A percentile compares a stretch with the other conserved stretches of the same genome.
Conservation (phyloP, 2,888 invertebrate genomes). For the Agonopterix alstromeriana region DNA sequence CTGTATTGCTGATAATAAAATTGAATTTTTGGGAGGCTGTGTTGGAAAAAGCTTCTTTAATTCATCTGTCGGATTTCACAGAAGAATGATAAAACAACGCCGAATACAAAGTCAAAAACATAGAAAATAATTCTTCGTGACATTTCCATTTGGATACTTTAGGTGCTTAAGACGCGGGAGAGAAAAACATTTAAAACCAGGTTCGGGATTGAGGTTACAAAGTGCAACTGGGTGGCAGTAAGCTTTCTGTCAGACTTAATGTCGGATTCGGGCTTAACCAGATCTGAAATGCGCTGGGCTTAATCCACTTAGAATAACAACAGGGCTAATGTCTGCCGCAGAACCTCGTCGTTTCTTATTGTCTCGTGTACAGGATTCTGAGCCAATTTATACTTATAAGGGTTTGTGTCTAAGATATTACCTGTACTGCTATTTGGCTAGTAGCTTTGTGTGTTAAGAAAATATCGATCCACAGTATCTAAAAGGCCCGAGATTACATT, state of each 20-base stretch:
- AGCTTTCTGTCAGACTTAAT: slow-evolving; percentile 61
- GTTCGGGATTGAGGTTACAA: slow-evolving; percentile 34
- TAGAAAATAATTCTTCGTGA: slow-evolving; percentile 1
- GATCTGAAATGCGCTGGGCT: slow-evolving; percentile 68
- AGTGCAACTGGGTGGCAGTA: slow-evolving; percentile 41
- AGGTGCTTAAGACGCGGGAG: slow-evolving; percentile 6
- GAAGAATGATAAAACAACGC: too few relatives aligned
- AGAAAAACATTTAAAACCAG: slow-evolving; percentile 14
- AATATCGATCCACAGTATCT: too few relatives aligned
- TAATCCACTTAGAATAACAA: slow-evolving; percentile 75
- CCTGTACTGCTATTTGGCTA: too few relatives aligned
- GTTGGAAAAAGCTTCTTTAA: too few relatives aligned
- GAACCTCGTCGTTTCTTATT: slow-evolving; percentile 6
- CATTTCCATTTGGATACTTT: slow-evolving; percentile 12
- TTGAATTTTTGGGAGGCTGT: too few relatives aligned
- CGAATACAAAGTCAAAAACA: too few relatives aligned
- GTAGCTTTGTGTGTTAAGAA: too few relatives aligned
- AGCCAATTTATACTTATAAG: not conserved
- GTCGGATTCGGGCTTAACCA: slow-evolving; percentile 61
- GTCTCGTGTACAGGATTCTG: slow-evolving; percentile 1
- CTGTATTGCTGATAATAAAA: too few relatives aligned
- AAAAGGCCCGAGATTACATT: too few relatives aligned
- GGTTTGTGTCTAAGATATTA: too few relatives aligned
- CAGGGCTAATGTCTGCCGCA: slow-evolving; percentile 50
- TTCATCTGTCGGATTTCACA: too few relatives aligned